Conservation (phyloP, 2,113 vertebrate genomes). For the Hippolais icterina region DNA sequence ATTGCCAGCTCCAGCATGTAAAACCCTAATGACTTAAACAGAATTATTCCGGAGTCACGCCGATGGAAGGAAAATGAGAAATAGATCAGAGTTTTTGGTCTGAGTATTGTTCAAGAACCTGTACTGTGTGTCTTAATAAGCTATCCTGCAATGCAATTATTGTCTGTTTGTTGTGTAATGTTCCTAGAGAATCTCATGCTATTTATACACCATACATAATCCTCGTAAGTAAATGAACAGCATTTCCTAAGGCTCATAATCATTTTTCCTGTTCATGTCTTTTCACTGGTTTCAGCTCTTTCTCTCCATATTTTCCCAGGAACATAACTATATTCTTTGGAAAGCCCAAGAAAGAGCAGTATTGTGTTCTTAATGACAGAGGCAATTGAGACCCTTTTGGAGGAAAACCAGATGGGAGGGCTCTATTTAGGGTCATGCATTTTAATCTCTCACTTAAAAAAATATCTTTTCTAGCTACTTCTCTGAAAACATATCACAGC, state of each 20-base stretch:
- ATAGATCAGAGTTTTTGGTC: neutral
- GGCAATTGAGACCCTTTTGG: conserved; percentile 52
- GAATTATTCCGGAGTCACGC: neutral
- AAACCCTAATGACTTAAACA: neutral
- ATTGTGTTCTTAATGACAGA: conserved; percentile 59
- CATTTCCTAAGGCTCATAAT: conserved; percentile 28
- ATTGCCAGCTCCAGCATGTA: neutral
- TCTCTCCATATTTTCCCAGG: conserved; percentile 63
- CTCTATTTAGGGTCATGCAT: conserved; percentile 55
- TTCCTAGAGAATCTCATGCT: conserved; percentile 34
- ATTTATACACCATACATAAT: conserved; percentile 23
- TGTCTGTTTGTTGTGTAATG: neutral
- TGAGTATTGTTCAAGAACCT: conserved; percentile 1
- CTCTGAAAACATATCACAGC: conserved; percentile 56
- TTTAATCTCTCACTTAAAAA: conserved; percentile 59
- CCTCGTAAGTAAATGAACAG: conserved; percentile 41
- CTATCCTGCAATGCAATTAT: neutral
- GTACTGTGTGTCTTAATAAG: neutral
- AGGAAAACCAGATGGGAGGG: conserved; percentile 58
- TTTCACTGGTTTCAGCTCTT: conserved; percentile 37
- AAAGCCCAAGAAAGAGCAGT: conserved; percentile 59
- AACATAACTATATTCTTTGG: conserved; percentile 59
- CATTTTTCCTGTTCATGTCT: conserved; percentile 49
- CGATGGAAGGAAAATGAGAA: conserved; percentile 1
- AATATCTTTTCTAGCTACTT: conserved; percentile 31